These are phyloP conservation scores for Liopterus haemorrhoidalis DNA, from an alignment of 2,888 invertebrate species.

Conservation along the genomic window DNA sequence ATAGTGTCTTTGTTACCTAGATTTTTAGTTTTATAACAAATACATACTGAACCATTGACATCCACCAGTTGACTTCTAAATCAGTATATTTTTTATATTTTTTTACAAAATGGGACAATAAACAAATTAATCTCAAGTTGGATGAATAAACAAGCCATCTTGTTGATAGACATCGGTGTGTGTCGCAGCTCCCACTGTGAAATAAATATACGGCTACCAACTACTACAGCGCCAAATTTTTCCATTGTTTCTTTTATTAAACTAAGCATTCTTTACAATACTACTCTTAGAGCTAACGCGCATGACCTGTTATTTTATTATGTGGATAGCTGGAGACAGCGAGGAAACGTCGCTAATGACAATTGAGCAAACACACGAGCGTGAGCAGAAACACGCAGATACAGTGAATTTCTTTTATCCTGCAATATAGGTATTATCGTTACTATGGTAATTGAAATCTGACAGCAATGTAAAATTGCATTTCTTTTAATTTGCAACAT, in stretches of 20 bases:
- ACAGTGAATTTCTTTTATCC: no score
- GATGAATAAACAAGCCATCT: constrained; percentile 20
- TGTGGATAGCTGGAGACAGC: no score
- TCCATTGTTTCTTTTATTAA: neutral
- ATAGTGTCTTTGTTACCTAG: neutral
- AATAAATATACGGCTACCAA: constrained; percentile 41
- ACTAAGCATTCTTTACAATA: neutral
- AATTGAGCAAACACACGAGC: no score
- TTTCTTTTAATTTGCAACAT: no score
- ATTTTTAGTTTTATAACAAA: constrained; percentile 7
- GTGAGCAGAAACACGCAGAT: no score
- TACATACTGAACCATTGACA: constrained; percentile 23
- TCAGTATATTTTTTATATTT: constrained; percentile 14
- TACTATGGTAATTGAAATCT: no score
- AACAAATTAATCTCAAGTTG: constrained; percentile 21
- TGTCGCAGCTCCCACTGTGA: constrained; percentile 37
- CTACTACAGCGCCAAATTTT: constrained; percentile 21
- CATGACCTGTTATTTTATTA: no score
- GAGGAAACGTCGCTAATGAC: no score
- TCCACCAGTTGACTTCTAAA: constrained; percentile 12
- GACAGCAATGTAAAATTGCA: no score
- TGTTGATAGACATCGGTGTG: constrained; percentile 27
- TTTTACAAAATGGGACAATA: constrained; percentile 23
- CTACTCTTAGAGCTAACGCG: no score
- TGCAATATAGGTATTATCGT: no score